Evolutionary conservation across 2,888 invertebrate species (phyloP), one percentile per base, ranked within the genome.

Genomic region (Branchellion lobata): DNA sequence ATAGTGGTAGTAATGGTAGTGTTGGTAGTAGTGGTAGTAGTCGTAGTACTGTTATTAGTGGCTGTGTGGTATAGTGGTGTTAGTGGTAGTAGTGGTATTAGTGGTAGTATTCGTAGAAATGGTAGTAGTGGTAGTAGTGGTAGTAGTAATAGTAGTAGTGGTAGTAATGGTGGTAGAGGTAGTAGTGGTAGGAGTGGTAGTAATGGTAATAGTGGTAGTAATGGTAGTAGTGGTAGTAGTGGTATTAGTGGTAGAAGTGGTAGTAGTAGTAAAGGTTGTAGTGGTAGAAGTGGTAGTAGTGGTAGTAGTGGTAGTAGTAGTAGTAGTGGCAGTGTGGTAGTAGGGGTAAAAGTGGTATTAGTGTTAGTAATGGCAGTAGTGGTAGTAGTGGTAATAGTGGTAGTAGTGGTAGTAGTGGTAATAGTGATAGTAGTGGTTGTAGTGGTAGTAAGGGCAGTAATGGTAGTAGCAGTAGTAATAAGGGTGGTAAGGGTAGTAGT

Each of bases 281-380:
- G 65, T 65, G 21, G 65, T 65, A 65, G 65, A 8, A 65, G 65
- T 65, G 21, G 65, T 5, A 65, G 65, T 65, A 65, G 65, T 65
- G 21, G 65, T 65, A 65, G 65, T 65, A 65, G 65, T 11, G 21
- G 65, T 27, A 65, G 65, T 65, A 65, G 29, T 65, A 65, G 29
- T 27, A 27, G n/a, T 65, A 29, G 65, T 29, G n/a, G n/a, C 21
- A 27, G 24, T 27, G n/a, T 65, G n/a, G 65, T 29, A 29, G n/a
- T 65, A 27, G 24, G 3, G 8, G 65, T 27, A 65, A 21, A 11
- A 65, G 65, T 65, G 21, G 65, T 27, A 27, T 5, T 27, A 65
- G 29, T 29, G 24, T 5, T 27, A 65, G 65, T 27, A 65, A 21
- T 65, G 21, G 65, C 21, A 27, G 65, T 27, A 65, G 29, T 65